Percentiles rank a stretch among this genome's conserved stretches.
Evolutionary conservation across 2,888 invertebrate genomes (phyloP).

Genomic region (Heliconius cydno): DNA sequence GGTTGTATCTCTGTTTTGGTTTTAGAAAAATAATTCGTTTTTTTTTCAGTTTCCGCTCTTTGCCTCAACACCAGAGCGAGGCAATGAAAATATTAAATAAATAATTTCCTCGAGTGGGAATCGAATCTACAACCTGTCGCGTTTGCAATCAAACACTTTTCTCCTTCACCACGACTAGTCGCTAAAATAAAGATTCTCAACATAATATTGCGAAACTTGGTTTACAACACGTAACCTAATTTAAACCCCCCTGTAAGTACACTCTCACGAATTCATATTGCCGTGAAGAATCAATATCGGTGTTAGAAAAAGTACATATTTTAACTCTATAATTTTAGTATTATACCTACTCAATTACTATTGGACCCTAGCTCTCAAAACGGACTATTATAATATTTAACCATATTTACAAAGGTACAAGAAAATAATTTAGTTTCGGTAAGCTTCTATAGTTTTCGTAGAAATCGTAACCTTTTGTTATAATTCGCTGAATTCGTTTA

Average conservation of each 20-base stretch:
- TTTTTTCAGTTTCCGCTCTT: too few species aligned
- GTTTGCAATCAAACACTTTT: too few species aligned
- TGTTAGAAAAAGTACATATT: neutral
- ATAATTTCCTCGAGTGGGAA: too few species aligned
- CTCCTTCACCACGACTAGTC: too few species aligned
- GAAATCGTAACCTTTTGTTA: conserved; percentile 8
- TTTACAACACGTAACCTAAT: conserved; percentile 9
- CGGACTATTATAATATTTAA: neutral
- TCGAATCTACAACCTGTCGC: too few species aligned
- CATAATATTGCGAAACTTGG: neutral
- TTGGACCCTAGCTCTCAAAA: neutral
- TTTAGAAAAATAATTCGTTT: neutral
- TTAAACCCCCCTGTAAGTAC: neutral
- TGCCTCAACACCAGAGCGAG: too few species aligned
- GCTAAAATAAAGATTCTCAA: too few species aligned
- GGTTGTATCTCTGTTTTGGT: neutral
- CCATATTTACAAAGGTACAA: neutral
- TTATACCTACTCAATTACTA: neutral
- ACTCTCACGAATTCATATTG: conserved; percentile 5
- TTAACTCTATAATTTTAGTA: neutral
- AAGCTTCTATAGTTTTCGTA: neutral
- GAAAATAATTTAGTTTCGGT: neutral
- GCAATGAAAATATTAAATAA: too few species aligned
- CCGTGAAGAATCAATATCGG: neutral
- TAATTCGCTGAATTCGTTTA: conserved; percentile 3